phyloP scores from a whole-genome alignment of 2,888 invertebrate species.

The Eucera pruinosa region DNA sequence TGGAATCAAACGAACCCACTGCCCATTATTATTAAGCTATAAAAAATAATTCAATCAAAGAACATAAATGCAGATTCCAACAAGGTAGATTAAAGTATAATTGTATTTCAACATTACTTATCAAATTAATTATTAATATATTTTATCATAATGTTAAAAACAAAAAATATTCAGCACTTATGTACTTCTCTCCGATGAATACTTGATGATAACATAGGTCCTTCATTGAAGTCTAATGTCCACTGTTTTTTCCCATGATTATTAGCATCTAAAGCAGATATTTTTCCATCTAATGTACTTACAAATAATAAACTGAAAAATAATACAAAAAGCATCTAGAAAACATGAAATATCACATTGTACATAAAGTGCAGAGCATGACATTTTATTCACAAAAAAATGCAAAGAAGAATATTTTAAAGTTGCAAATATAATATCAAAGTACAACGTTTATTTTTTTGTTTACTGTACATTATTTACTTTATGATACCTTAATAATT shows the following conservation, averaged over 20 bases:
- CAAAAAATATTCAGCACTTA: conserved; percentile 62
- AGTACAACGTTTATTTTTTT: not conserved
- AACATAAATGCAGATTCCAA: no score
- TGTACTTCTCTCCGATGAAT: conserved; percentile 94
- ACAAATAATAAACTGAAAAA: conserved; percentile 90
- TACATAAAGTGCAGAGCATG: not conserved
- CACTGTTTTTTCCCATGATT: conserved; percentile 90
- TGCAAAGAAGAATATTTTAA: no score
- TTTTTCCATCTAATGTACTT: conserved; percentile 95
- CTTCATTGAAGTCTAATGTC: conserved; percentile 91
- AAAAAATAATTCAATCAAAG: conserved; percentile 13
- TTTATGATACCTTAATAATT: not conserved
- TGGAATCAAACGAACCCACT: conserved; percentile 95
- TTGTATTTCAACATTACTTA: no score
- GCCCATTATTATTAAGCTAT: conserved; percentile 92
- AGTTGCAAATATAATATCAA: no score
- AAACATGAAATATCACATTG: not conserved
- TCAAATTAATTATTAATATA: not conserved
- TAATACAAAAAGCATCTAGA: no score
- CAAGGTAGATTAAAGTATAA: no score
- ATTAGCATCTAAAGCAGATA: conserved; percentile 92
- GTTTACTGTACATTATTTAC: not conserved
- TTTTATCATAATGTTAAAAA: not conserved
- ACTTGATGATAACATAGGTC: conserved; percentile 93
- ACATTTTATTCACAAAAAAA: not conserved